These are phyloP conservation scores for Baryphthengus martii DNA, from an alignment of 2,113 vertebrate genomes.

Conservation along the genomic window DNA sequence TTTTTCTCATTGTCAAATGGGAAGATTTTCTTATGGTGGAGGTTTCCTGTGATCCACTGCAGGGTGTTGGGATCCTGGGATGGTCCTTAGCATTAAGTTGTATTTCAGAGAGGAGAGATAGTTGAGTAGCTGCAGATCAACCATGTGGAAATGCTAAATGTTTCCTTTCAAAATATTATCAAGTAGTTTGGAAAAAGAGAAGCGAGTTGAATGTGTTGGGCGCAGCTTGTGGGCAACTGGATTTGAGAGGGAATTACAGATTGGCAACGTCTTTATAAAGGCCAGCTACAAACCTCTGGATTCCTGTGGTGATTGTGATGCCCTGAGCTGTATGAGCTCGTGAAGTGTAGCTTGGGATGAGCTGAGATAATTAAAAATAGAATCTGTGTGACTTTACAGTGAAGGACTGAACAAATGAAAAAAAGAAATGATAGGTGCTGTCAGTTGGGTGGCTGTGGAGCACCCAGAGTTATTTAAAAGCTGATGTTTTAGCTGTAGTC, in stretches of 20 bases:
- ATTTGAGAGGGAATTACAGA: neutral
- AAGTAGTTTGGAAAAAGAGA: neutral
- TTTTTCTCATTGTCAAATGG: neutral
- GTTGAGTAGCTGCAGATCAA: neutral
- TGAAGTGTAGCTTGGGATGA: neutral
- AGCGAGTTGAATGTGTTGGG: fast-evolving
- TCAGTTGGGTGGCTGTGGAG: neutral
- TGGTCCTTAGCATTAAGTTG: fast-evolving
- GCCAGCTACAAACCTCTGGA: neutral
- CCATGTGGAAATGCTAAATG: fast-evolving
- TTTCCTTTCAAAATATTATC: neutral
- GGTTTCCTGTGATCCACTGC: fast-evolving
- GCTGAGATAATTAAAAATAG: neutral
- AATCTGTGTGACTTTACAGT: neutral
- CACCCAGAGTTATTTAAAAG: neutral
- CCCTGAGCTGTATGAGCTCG: neutral
- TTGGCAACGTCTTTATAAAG: fast-evolving
- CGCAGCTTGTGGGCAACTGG: neutral
- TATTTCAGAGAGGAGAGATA: neutral
- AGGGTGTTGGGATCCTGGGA: too few species aligned
- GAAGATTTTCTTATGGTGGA: neutral
- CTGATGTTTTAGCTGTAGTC: neutral
- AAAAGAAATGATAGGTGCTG: neutral
- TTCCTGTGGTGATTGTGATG: neutral
- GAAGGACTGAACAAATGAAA: neutral